A percentile compares a stretch with the other conserved stretches of the same genome.
Conservation (phyloP, 2,888 invertebrate species). For the Poecilus cupreus region DNA sequence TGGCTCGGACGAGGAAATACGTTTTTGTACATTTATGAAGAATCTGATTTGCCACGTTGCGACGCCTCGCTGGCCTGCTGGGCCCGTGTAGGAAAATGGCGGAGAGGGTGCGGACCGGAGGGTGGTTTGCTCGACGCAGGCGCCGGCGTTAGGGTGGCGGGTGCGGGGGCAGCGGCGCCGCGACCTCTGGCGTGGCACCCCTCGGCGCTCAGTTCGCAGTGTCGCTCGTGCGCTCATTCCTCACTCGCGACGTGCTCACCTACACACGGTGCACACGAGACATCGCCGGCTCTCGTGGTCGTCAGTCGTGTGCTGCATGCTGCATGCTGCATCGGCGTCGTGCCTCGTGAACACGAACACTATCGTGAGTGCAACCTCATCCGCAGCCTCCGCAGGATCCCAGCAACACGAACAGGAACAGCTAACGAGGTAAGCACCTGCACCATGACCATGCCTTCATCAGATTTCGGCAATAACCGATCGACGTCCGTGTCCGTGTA, state of each 20-base stretch:
- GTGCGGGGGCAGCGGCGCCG: not conserved
- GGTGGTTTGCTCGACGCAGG: not conserved
- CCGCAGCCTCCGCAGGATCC: not conserved
- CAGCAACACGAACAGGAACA: not conserved
- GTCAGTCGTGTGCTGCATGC: not conserved
- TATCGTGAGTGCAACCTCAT: too few relatives aligned
- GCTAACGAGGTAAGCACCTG: not conserved
- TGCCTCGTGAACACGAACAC: too few relatives aligned
- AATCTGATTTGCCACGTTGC: constrained; percentile 54
- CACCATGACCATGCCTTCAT: not conserved
- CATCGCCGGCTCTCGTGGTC: not conserved
- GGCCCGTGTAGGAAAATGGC: constrained; percentile 45
- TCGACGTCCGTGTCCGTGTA: too few relatives aligned
- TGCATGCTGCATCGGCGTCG: not conserved
- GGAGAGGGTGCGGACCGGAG: constrained; percentile 28
- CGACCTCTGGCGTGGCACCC: constrained; percentile 44
- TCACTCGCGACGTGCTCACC: constrained; percentile 4
- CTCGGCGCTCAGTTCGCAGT: constrained; percentile 11
- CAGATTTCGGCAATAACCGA: not conserved
- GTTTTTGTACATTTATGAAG: constrained; percentile 54
- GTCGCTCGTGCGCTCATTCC: not conserved
- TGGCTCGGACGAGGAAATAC: constrained; percentile 27
- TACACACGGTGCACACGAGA: not conserved
- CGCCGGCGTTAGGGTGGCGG: not conserved
- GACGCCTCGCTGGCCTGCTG: constrained; percentile 25